A percentile compares a stretch with the other conserved stretches of the same genome.
phyloP scores from a whole-genome alignment of 1,140 invertebrate genomes.

The Bombyx mandarina region DNA sequence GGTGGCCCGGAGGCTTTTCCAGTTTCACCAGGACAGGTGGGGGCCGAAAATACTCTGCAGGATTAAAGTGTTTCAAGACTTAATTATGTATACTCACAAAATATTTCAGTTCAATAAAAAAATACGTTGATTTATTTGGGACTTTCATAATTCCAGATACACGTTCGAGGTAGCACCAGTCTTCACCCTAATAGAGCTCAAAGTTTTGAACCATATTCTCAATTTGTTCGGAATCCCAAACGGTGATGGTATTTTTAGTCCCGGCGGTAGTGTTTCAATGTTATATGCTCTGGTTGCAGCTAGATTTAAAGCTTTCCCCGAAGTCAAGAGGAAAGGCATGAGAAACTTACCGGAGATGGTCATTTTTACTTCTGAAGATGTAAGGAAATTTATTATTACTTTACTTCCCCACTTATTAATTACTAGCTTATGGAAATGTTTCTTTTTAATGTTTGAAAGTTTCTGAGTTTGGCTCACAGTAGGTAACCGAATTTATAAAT shows the following conservation, averaged over 20 bases:
- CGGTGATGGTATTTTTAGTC: slow-evolving; percentile 81
- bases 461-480: too few species aligned
- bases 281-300: slow-evolving; percentile 85
- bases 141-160: slow-evolving; percentile 68
- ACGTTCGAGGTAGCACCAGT: slow-evolving; percentile 86
- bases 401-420: too few species aligned
- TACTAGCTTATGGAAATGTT: too few species aligned
- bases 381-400: slow-evolving; percentile 31
- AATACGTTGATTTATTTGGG: too few species aligned
- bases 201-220: slow-evolving; percentile 75
- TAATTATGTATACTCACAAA: too few species aligned
- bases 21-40: too few species aligned
- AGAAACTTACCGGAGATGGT: slow-evolving; percentile 73
- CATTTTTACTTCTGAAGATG: slow-evolving; percentile 83
- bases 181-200: slow-evolving; percentile 79
- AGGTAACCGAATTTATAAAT: too few species aligned
- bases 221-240: slow-evolving; percentile 77
- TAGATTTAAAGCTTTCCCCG: slow-evolving; percentile 80
- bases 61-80: too few species aligned
- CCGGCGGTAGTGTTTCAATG: slow-evolving; percentile 91
- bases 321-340: slow-evolving; percentile 81
- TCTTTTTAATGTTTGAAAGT: too few species aligned
- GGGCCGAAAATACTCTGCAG: too few species aligned
- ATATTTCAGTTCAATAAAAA: too few species aligned
- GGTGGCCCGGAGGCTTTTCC: too few species aligned